A percentile compares a stretch with the other conserved stretches of the same genome.
Conservation (phyloP, 2,888 invertebrate genomes). For the Stenolophus ochropezus region DNA sequence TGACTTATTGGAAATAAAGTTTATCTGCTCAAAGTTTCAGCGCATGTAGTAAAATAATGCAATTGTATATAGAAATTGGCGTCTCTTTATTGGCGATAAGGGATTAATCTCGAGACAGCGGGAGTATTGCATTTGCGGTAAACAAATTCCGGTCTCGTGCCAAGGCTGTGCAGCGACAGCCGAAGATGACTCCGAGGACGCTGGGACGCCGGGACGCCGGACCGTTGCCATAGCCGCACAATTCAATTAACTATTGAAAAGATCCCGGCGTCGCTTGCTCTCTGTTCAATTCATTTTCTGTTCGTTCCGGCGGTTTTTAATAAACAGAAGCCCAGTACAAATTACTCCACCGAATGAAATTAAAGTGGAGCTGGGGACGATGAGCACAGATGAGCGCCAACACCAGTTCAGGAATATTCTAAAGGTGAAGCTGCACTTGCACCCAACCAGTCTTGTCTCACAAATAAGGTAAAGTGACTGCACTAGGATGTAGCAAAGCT, state of each 20-base stretch:
- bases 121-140: neutral
- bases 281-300: conserved; percentile 50
- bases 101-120: conserved; percentile 12
- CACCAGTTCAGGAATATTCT: neutral
- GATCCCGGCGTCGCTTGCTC: conserved; percentile 41
- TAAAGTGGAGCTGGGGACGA: conserved; percentile 35
- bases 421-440: conserved; percentile 4
- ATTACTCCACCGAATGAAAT: conserved; percentile 53
- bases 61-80: neutral
- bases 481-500: too few relatives aligned
- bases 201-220: neutral
- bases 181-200: conserved; percentile 6
- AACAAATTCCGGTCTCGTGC: conserved; percentile 24
- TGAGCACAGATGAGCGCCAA: neutral
- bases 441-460: too few relatives aligned
- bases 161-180: too few relatives aligned
- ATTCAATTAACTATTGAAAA: conserved; percentile 58
- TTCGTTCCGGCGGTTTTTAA: conserved; percentile 54
- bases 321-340: conserved; percentile 55
- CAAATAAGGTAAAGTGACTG: too few relatives aligned
- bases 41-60: neutral
- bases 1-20: neutral
- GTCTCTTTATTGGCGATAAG: neutral
- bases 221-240: conserved; percentile 52
- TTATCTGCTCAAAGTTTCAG: neutral